These are phyloP conservation scores for Coenobita brevimanus DNA, from an alignment of 1,140 invertebrate genomes.

Conservation along the genomic window DNA sequence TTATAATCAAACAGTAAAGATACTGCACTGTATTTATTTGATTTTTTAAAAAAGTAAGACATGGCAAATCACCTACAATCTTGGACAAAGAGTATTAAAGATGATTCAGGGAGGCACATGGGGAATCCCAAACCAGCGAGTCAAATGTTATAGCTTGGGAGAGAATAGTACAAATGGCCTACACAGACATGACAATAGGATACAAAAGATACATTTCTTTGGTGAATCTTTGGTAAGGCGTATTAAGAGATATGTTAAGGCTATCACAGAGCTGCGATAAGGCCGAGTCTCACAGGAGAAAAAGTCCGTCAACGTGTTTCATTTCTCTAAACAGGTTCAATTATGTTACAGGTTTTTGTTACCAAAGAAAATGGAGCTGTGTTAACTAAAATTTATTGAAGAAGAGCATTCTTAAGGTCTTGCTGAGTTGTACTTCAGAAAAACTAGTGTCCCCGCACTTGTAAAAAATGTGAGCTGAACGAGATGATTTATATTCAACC, in stretches of 20 bases:
- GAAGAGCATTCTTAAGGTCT: too few species aligned
- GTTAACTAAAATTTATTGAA: background rate
- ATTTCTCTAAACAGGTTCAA: constrained; percentile 8
- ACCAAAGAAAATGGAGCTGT: constrained; percentile 1
- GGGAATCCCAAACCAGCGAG: too few species aligned
- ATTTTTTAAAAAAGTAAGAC: too few species aligned
- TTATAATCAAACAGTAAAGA: too few species aligned
- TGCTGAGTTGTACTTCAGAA: too few species aligned
- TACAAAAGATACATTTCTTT: constrained; percentile 60
- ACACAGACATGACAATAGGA: constrained; percentile 39
- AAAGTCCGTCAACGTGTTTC: constrained; percentile 45
- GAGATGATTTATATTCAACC: background rate
- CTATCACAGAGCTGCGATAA: constrained; percentile 62
- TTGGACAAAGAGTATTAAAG: too few species aligned
- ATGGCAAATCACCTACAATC: too few species aligned
- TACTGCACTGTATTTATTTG: too few species aligned
- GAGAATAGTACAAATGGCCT: too few species aligned
- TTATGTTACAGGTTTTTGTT: background rate
- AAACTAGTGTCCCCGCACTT: background rate
- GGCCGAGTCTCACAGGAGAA: constrained; percentile 60
- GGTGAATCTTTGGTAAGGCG: constrained; percentile 64
- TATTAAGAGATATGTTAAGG: constrained; percentile 63
- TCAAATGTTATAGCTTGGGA: too few species aligned
- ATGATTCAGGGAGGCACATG: too few species aligned
- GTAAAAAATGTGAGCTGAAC: background rate